phyloP scores from a whole-genome alignment of 2,797 vertebrate species.

The Phaenicophaeus curvirostris region DNA sequence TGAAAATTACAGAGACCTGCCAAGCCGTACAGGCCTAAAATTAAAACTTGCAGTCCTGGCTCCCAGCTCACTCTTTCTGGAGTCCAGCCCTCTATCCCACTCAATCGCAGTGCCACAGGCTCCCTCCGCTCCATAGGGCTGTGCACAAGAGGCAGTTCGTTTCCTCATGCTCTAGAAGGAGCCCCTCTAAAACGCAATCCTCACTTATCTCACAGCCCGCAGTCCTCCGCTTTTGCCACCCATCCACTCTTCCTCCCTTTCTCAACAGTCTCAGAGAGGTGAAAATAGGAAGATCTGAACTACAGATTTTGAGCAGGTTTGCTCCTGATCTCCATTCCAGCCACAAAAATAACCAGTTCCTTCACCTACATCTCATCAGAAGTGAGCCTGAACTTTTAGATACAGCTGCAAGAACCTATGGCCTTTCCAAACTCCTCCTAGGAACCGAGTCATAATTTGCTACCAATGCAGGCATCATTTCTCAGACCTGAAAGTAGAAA shows the following conservation, averaged over 20 bases:
- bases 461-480: background rate
- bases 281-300: background rate
- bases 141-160: background rate
- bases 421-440: background rate
- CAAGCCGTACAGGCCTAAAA: slow-evolving; percentile 19
- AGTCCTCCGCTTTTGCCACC: background rate
- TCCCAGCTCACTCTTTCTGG: background rate
- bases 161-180: background rate
- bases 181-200: background rate
- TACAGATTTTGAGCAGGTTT: background rate
- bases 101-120: background rate
- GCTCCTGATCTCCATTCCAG: background rate
- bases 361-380: background rate
- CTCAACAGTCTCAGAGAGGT: background rate
- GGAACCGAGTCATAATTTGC: background rate
- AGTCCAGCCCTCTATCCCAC: background rate
- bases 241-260: background rate
- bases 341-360: background rate
- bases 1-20: slow-evolving; percentile 12
- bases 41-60: background rate
- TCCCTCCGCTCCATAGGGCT: background rate
- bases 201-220: background rate
- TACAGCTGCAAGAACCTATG: background rate
- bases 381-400: background rate
- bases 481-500: background rate